Conservation (phyloP, 2,113 vertebrate species). For the Pseudopipra pipra region DNA sequence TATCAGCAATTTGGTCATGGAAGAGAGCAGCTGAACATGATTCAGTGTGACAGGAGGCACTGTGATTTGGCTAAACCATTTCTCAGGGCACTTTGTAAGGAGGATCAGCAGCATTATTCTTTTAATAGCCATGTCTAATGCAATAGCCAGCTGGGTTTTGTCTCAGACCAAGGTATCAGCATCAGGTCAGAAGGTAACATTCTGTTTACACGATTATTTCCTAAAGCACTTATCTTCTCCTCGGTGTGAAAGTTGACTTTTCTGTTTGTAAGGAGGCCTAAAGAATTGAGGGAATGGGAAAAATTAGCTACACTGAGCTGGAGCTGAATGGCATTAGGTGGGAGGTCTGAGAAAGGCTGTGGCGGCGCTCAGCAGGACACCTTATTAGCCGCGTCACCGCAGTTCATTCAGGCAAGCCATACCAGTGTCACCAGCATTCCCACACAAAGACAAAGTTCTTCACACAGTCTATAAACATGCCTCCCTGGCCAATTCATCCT, state of each 20-base stretch:
- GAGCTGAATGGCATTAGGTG: slow-evolving; percentile 86
- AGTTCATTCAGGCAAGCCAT: slow-evolving; percentile 89
- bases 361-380: slow-evolving; percentile 71
- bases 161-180: slow-evolving; percentile 86
- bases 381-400: slow-evolving; percentile 85
- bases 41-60: slow-evolving; percentile 74
- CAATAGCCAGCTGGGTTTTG: slow-evolving; percentile 83
- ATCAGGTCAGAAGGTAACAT: slow-evolving; percentile 94
- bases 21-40: slow-evolving; percentile 60
- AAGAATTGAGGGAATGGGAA: slow-evolving; percentile 84
- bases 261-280: slow-evolving; percentile 78
- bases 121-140: slow-evolving; percentile 94
- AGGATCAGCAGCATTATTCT: slow-evolving; percentile 82
- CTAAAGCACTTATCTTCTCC: slow-evolving; percentile 88
- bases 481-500: slow-evolving; percentile 84
- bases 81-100: slow-evolving; percentile 71
- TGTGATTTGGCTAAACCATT: slow-evolving; percentile 75
- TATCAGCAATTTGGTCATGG: slow-evolving; percentile 53
- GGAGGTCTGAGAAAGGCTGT: slow-evolving; percentile 82
- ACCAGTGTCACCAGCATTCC: slow-evolving; percentile 87
- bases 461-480: slow-evolving; percentile 94
- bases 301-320: slow-evolving; percentile 90
- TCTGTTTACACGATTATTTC: slow-evolving; percentile 93
- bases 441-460: slow-evolving; percentile 90
- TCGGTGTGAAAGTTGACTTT: slow-evolving; percentile 90